Evolutionary conservation across 2,888 invertebrate genomes (phyloP).

Genomic region (Amphipyra tragopoginis): DNA sequence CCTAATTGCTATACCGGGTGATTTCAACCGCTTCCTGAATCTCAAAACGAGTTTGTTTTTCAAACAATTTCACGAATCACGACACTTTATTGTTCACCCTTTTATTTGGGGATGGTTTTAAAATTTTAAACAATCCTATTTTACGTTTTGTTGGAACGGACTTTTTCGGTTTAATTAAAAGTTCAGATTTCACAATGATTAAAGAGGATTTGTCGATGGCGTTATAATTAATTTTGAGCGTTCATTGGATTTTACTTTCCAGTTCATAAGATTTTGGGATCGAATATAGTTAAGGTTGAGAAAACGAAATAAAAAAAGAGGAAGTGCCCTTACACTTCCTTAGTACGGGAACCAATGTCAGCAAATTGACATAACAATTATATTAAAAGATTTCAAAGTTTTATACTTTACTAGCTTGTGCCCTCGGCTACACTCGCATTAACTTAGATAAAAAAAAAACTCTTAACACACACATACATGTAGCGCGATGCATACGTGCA

Average conservation of each 20-base stretch:
- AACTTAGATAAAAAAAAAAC: too few species aligned
- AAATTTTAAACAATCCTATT: slow-evolving; percentile 23
- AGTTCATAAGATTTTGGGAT: slow-evolving; percentile 1
- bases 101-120: slow-evolving; percentile 37
- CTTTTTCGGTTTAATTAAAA: slow-evolving; percentile 43
- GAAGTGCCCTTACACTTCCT: too few species aligned
- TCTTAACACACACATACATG: too few species aligned
- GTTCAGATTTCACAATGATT: slow-evolving; percentile 37
- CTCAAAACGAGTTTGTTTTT: slow-evolving; percentile 47
- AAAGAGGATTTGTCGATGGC: slow-evolving; percentile 18
- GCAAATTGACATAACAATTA: too few species aligned
- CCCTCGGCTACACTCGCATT: too few species aligned
- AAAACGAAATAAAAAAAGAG: neutral
- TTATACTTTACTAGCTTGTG: too few species aligned
- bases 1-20: slow-evolving; percentile 18
- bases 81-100: slow-evolving; percentile 45
- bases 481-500: too few species aligned
- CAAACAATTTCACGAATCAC: slow-evolving; percentile 55
- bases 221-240: slow-evolving; percentile 19
- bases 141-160: neutral
- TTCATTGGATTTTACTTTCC: slow-evolving; percentile 30
- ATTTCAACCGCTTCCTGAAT: slow-evolving; percentile 34
- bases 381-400: too few species aligned
- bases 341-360: too few species aligned
- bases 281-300: neutral